Conservation (phyloP, 1,140 invertebrate genomes). For the Drosophila arizonae region DNA sequence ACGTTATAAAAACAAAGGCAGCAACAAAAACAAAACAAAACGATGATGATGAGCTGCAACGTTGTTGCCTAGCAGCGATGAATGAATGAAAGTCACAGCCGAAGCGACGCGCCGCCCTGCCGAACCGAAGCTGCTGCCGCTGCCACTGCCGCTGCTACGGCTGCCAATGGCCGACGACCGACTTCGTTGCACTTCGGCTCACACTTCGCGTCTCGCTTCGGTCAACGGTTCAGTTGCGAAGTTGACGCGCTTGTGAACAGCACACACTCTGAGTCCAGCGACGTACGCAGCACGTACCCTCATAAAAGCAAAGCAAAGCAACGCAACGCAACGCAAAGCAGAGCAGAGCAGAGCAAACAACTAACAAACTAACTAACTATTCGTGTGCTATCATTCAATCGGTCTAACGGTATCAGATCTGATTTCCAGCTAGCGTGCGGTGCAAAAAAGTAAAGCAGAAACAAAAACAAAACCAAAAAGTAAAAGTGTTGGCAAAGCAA, state of each 20-base stretch:
- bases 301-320: slow-evolving; percentile 24
- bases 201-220: slow-evolving; percentile 35
- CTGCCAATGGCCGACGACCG: slow-evolving; percentile 32
- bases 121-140: slow-evolving; percentile 62
- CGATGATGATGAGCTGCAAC: slow-evolving; percentile 25
- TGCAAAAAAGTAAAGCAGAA: not conserved
- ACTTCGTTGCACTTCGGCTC: not conserved
- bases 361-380: slow-evolving; percentile 47
- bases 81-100: slow-evolving; percentile 63
- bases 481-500: slow-evolving; percentile 39
- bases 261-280: slow-evolving; percentile 41
- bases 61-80: slow-evolving; percentile 25
- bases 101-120: slow-evolving; percentile 25
- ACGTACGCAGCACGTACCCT: slow-evolving; percentile 31
- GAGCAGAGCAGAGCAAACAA: slow-evolving; percentile 12
- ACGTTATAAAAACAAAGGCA: slow-evolving; percentile 78
- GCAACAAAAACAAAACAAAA: slow-evolving; percentile 62
- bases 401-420: slow-evolving; percentile 30
- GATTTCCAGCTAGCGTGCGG: slow-evolving; percentile 3
- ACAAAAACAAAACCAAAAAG: not conserved
- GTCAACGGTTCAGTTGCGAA: slow-evolving; percentile 59
- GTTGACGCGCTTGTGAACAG: slow-evolving; percentile 65
- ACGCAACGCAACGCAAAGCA: slow-evolving; percentile 13
- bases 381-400: slow-evolving; percentile 53
- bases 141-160: not conserved